Base-by-base conservation (phyloP, 2,888 invertebrate genomes). In the Idaea straminata region DNA sequence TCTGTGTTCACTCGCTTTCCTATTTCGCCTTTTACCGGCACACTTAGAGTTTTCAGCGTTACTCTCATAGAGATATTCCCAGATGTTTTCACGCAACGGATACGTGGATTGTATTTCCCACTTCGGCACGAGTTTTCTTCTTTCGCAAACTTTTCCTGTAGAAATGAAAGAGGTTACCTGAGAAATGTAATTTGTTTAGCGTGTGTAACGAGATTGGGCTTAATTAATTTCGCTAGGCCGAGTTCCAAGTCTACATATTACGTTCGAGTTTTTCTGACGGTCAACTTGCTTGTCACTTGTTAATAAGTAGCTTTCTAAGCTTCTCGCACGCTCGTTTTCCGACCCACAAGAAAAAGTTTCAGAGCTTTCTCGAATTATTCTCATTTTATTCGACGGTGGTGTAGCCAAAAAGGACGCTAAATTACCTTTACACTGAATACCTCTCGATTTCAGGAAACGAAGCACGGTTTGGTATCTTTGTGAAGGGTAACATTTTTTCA, bases 71-170 rank as follows among this genome's bases (percentile, higher is more conserved):
- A 86, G 80, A 80, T 87, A 86, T 77, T 89, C 87, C 86, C 87
- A 86, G 77, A 87, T 86, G 83, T 87, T 87, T 76, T 82, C 83
- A 63, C 86, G 85, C 75, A 83, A 74, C 70, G 85, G 85, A 77
- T 85, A 84, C 73, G 81, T 81, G 69, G 88, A 88, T 79, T 83
- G 85, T 76, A 82, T 83, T 81, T 85, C 85, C 83, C 85, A 82
- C 66, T 80, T 76, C 64, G 80, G 75, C 70, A 80, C 72, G 70
- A 78, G 80, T 80, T 83, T 88, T 76, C 80, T 85, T 71, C 75
- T 81, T 73, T 81, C 83, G 71, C 77, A 72, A 77, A 83, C 80
- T 84, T 84, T 88, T 73, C 86, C 91, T 90, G 81, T 66, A 68
- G 67, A 77, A 74, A 78, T 79, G 75, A 71, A 69, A 65, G 71